Evolutionary conservation across 2,113 vertebrate species (phyloP), one percentile per base, ranked within the genome.

Genomic region (Anseranas semipalmata): DNA sequence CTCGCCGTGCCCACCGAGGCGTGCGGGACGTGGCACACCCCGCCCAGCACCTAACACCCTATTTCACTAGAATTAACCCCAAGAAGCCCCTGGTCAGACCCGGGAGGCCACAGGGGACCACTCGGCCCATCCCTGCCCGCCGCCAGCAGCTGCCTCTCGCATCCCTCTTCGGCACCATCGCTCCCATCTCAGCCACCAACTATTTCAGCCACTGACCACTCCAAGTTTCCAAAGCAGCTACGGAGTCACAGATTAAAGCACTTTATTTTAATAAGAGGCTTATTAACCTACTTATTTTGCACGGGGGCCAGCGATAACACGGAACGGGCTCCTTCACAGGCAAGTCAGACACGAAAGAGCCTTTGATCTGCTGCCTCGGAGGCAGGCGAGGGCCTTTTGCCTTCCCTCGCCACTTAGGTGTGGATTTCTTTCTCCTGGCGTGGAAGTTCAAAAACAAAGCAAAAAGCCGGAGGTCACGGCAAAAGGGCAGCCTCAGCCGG

Each of bases 241-340:
- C 17, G 55, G 94, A 95, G 89, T 85, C 76, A 63, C 87, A 87
- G 80, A 89, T 92, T 92, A 92, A 95, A 95, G 89, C 81, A 32
- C 67, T 87, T 85, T 19, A 80, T 92, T 94, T 90, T 77, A 94
- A 74, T 87, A 63, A 93, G 95, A 83, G 77, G 92, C 81, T 92
- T 88, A 95, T 95, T 86, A 95, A 95, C 93, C 93, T 96, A 90
- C 96, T 96, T 94, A 85, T 93, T 94, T 93, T 94, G 96, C 87
- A 59, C 12, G 0, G 67, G 92, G 93, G 73, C 93, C 91, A 93
- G 96, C 1, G 82, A 90, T 73, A 94, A 90, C 90, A 76, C 0
- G 4, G 82, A 90, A 63, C 27, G 18, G 85, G 89, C 66, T 96
- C 90, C 89, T 17, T 70, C 11, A 6, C 39, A 16, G 67, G 87